These are phyloP conservation scores for Moxostoma hubbsi DNA, from an alignment of 2,797 vertebrate species.

Conservation along the genomic window DNA sequence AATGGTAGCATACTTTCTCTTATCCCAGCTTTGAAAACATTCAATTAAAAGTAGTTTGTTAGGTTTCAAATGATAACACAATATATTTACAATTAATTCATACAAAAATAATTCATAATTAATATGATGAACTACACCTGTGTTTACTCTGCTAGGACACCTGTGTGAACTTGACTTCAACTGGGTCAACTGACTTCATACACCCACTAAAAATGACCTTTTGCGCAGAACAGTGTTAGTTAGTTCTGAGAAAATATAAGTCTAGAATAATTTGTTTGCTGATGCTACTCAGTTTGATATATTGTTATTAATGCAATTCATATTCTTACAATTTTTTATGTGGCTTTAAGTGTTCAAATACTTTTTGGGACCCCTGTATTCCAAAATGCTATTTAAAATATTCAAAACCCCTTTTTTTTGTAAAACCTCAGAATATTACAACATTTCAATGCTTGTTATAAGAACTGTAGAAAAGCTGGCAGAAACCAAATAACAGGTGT, in stretches of 20 bases:
- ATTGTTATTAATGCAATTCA: not conserved
- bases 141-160: not conserved
- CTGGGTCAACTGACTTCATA: not conserved
- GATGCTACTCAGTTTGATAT: not conserved
- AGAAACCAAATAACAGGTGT: not conserved
- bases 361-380: not conserved
- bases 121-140: not conserved
- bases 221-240: not conserved
- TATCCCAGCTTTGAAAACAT: too few species aligned
- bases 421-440: not conserved
- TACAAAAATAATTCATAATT: too few species aligned
- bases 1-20: not conserved
- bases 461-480: slow-evolving; percentile 2
- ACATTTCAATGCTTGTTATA: slow-evolving; percentile 11
- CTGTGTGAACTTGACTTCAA: not conserved
- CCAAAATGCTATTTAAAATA: not conserved
- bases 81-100: too few species aligned
- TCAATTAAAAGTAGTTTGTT: too few species aligned
- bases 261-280: not conserved
- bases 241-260: not conserved
- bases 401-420: slow-evolving; percentile 3
- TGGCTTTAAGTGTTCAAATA: not conserved
- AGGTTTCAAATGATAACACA: too few species aligned
- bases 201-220: not conserved
- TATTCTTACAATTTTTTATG: slow-evolving; percentile 11